Conservation (phyloP, 35 echinoderm and acorn worm genomes). For the Eucidaris tribuloides region DNA sequence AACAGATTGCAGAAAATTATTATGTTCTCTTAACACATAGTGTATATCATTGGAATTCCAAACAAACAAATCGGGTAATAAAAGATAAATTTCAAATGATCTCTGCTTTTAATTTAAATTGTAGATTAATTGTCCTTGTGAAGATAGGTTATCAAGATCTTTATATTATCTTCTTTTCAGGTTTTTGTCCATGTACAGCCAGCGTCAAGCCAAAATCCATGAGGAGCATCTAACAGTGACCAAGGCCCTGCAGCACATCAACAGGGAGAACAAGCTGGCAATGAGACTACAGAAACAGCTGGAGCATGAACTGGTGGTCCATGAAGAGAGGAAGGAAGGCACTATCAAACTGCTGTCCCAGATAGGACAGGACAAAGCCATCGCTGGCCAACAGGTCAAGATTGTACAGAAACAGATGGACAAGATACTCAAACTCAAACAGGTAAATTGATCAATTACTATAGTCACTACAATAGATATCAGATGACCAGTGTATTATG, state of each 20-base stretch:
- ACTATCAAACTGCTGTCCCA: constrained; percentile 92
- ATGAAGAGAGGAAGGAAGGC: constrained; percentile 98
- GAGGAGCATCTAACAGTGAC: constrained; percentile 80
- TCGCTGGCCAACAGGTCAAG: constrained; percentile 96
- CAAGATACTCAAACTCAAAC: constrained; percentile 81
- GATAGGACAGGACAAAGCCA: constrained; percentile 98
- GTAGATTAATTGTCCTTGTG: no score
- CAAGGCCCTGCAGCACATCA: constrained; percentile 82
- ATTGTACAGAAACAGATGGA: constrained; percentile 96
- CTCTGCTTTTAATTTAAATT: no score
- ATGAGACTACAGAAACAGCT: constrained; percentile 87
- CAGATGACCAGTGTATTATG: no score
- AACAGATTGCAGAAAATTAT: no score
- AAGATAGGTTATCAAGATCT: no score
- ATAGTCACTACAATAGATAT: no score
- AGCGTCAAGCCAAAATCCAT: constrained; percentile 65
- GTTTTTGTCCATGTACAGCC: constrained; percentile 88
- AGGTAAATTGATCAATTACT: constrained; percentile 65
- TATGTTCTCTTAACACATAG: no score
- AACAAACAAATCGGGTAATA: no score
- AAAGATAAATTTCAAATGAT: no score
- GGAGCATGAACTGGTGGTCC: constrained; percentile 91
- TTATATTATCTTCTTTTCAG: constrained; percentile 47
- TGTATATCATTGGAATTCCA: no score
- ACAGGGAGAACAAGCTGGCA: constrained; percentile 94